Conservation (phyloP, 2,797 vertebrate genomes). For the Spinus pinus region DNA sequence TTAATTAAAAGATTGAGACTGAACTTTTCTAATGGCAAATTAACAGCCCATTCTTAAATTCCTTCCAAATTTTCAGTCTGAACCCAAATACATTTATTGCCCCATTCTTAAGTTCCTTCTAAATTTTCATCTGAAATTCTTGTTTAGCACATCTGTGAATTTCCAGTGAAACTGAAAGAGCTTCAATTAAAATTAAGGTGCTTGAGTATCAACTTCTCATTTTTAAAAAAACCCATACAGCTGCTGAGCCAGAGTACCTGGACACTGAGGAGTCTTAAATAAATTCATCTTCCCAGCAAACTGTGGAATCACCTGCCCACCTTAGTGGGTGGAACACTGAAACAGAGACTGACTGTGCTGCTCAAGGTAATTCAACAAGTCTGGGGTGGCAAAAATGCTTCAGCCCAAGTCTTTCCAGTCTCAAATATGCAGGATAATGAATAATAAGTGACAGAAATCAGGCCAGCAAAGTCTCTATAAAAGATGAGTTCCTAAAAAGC, state of each 20-base stretch:
- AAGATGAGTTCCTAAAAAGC: conserved; percentile 16
- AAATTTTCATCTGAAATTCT: neutral
- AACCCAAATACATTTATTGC: neutral
- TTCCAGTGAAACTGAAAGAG: neutral
- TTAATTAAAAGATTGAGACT: neutral
- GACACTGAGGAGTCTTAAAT: neutral
- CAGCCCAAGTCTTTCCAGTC: neutral
- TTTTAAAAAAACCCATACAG: neutral
- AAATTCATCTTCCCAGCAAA: neutral
- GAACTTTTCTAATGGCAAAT: neutral
- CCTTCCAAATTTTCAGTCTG: neutral
- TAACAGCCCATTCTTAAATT: neutral
- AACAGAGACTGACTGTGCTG: neutral
- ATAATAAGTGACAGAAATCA: neutral
- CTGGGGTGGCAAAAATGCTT: neutral
- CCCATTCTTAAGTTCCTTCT: neutral
- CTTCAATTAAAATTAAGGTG: neutral
- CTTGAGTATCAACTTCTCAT: neutral
- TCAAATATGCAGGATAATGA: neutral
- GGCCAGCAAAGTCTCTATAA: neutral
- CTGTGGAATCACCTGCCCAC: neutral
- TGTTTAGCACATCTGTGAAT: neutral
- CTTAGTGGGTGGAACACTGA: neutral
- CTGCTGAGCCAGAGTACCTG: neutral
- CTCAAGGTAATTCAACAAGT: neutral